Conservation (phyloP, 2,113 vertebrate species). For the Anhinga anhinga region DNA sequence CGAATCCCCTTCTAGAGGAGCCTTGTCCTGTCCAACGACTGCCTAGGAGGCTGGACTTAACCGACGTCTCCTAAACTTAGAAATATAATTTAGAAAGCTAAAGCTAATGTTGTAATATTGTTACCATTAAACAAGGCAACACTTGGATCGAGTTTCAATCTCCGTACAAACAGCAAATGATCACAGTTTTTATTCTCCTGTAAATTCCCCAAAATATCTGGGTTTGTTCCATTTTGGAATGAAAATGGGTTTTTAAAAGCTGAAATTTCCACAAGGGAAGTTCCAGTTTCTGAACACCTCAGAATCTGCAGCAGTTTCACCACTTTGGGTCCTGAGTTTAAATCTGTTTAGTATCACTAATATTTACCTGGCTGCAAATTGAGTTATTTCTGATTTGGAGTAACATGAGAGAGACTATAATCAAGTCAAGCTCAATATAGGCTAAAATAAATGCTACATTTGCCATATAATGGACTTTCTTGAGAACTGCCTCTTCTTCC, state of each 20-base stretch:
- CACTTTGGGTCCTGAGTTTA: not conserved
- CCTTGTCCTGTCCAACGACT: not conserved
- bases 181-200: not conserved
- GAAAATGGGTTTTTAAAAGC: not conserved
- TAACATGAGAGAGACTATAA: not conserved
- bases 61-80: not conserved
- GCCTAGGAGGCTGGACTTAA: not conserved
- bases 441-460: not conserved
- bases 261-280: not conserved
- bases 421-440: not conserved
- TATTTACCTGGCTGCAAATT: not conserved
- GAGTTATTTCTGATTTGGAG: not conserved
- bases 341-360: not conserved
- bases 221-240: not conserved
- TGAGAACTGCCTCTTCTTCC: not conserved
- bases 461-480: not conserved
- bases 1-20: not conserved
- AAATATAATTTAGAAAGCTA: not conserved
- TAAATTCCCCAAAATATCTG: not conserved
- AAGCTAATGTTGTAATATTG: not conserved
- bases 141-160: not conserved
- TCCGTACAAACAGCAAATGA: not conserved
- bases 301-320: not conserved
- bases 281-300: not conserved
- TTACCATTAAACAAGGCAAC: not conserved